Base-by-base conservation (phyloP, 2,797 vertebrate species). In the Bradypus variegatus region DNA sequence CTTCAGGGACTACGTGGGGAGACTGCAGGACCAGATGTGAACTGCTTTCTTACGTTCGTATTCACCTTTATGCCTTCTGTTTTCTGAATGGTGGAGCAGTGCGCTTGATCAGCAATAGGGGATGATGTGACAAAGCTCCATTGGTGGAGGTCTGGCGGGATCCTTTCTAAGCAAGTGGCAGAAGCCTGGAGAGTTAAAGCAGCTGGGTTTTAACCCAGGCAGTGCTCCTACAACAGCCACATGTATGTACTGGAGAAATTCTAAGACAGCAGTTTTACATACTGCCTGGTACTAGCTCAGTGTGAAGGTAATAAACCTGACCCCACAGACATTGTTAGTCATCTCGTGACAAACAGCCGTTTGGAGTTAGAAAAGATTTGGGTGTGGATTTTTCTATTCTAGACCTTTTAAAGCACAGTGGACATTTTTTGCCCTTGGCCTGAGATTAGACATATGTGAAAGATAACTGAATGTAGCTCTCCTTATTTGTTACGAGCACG, bases 21-120 rank as follows among this genome's bases (percentile, higher is more conserved):
- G 99, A 97, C 98, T 99, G 97, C 99, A 99, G 98, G 99, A 99
- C 98, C 99, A 98, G 98, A 98, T 99, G 98, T 99, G 97, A 99
- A 97, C 96, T 96, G 93, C 96, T 97, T 97, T 97, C 96, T 96
- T 97, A 97, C 93, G 96, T 97, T 97, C 95, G 96, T 97, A 98
- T 97, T 98, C 98, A 98, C 98, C 98, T 98, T 98, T 97, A 98
- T 98, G 98, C 98, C 98, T 98, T 98, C 98, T 97, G 97, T 98
- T 97, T 97, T 80, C 88, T 77, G 97, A 95, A 95, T 86, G 97
- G 97, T 97, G 98, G 97, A 96, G 94, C 96, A 79, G 96, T 94
- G 95, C 95, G 96, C 89, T 92, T 95, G 97, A 95, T 96, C 96
- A 97, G 97, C 97, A 97, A 97, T 97, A 97, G 97, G 93, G 96